Percentiles rank a stretch among this genome's conserved stretches.
These are phyloP conservation scores for Esox masquinongy DNA, from an alignment of 2,797 vertebrate species.

Conservation along the genomic window DNA sequence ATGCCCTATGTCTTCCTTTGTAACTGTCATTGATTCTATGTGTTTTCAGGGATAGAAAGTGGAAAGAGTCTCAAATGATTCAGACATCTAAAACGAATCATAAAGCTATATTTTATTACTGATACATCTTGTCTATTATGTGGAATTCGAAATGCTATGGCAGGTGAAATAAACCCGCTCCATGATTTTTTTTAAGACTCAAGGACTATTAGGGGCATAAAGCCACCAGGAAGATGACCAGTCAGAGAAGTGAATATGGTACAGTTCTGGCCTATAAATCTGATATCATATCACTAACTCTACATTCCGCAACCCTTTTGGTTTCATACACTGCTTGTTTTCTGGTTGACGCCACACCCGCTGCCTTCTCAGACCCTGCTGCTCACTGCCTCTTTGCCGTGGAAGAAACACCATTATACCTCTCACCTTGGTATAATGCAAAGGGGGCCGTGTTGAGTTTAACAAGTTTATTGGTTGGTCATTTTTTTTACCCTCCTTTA, in stretches of 20 bases:
- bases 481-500: slow-evolving; percentile 9
- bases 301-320: slow-evolving; percentile 68
- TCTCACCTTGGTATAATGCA: slow-evolving; percentile 62
- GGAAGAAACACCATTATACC: slow-evolving; percentile 72
- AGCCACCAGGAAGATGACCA: slow-evolving; percentile 17
- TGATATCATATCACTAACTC: slow-evolving; percentile 79
- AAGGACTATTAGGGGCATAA: slow-evolving; percentile 18
- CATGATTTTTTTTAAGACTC: slow-evolving; percentile 6
- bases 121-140: neutral
- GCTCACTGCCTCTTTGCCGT: slow-evolving; percentile 25
- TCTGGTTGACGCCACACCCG: slow-evolving; percentile 69
- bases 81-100: neutral
- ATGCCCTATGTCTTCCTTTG: neutral
- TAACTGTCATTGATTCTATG: neutral
- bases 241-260: slow-evolving; percentile 18
- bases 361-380: slow-evolving; percentile 29
- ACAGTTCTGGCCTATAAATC: slow-evolving; percentile 41
- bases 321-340: slow-evolving; percentile 76
- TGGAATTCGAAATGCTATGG: neutral
- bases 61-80: slow-evolving; percentile 1
- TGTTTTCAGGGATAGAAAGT: slow-evolving; percentile 1
- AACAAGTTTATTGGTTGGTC: slow-evolving; percentile 40
- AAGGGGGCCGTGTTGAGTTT: slow-evolving; percentile 59
- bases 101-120: neutral
- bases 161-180: neutral